Base-by-base conservation (phyloP, 2,113 vertebrate species). In the Tychaedon coryphoeus region DNA sequence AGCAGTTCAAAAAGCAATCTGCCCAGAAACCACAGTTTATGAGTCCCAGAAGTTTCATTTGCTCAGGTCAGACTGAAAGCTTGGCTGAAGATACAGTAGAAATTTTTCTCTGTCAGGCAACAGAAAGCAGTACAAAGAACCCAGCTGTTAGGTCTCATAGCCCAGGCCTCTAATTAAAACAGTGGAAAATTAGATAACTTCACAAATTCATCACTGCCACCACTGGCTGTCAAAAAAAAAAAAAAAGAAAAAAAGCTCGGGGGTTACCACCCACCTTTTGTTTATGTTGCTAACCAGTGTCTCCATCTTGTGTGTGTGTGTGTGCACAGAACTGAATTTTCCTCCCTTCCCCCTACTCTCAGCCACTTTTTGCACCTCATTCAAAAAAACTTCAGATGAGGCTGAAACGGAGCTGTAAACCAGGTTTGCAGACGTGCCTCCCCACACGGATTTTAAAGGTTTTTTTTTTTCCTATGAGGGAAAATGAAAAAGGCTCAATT, bases 141-240 rank as follows among this genome's bases (percentile, higher is more conserved):
- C 98, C 99, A 99, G 99, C 99, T 99, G 99, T 97, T 93, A 98
- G 98, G 98, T 97, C 98, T 99, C 99, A 98, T 95, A 97, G 98
- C 98, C 98, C 98, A 97, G 98, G 98, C 98, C 98, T 98, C 99
- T 99, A 99, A 99, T 99, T 99, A 99, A 99, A 99, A 99, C 99
- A 99, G 99, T 99, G 99, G 99, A 99, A 99, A 99, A 99, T 99
- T 98, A 99, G 99, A 99, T 99, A 99, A 99, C 99, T 99, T 98
- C 97, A 98, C 97, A 98, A 97, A 99, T 99, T 98, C 98, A 99
- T 99, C 99, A 99, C 98, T 97, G 98, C 98, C 97, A 98, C 98
- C 97, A 96, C 98, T 97, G 98, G 98, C 98, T 98, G 98, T 99
- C 99, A 86, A 80, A 67, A 97, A 71, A 97, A 76, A 73, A 67